Conservation (phyloP, 2,888 invertebrate species). For the Hecatera dysodea region DNA sequence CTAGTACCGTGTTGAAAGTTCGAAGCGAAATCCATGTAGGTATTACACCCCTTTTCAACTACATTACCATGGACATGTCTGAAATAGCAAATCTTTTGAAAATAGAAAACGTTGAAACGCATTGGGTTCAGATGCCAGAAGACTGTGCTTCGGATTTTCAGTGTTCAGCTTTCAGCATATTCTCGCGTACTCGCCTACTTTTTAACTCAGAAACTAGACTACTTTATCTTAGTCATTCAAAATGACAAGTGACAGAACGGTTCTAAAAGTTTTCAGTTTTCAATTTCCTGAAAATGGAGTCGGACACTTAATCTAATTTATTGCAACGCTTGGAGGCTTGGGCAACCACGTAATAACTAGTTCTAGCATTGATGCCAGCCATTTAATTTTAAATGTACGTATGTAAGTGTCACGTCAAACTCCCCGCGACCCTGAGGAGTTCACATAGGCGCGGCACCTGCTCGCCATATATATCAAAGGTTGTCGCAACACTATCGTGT, state of each 20-base stretch:
- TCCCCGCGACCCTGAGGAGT: constrained; percentile 72
- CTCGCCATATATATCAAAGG: constrained; percentile 77
- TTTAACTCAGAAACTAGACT: constrained; percentile 36
- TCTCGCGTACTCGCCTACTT: constrained; percentile 13
- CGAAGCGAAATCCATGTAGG: neutral
- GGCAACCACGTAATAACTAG: constrained; percentile 61
- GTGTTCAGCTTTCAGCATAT: constrained; percentile 14
- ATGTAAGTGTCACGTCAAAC: constrained; percentile 53
- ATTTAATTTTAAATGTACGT: constrained; percentile 74
- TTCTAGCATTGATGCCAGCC: constrained; percentile 66
- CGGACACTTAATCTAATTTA: constrained; percentile 50
- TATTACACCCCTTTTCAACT: neutral
- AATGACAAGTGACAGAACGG: constrained; percentile 56
- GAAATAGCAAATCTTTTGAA: neutral
- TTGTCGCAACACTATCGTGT: constrained; percentile 74
- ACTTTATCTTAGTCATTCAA: constrained; percentile 48
- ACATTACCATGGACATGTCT: neutral
- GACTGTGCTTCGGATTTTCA: constrained; percentile 4
- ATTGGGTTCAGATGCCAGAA: neutral
- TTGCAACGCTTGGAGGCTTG: constrained; percentile 48
- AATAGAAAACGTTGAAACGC: constrained; percentile 21
- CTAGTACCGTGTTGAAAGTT: neutral
- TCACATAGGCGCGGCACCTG: constrained; percentile 78
- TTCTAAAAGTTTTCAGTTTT: constrained; percentile 46
- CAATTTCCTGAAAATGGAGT: constrained; percentile 42